Evolutionary conservation across 2,888 invertebrate genomes (phyloP), one percentile per base, ranked within the genome.

Genomic region (Panopea generosa): DNA sequence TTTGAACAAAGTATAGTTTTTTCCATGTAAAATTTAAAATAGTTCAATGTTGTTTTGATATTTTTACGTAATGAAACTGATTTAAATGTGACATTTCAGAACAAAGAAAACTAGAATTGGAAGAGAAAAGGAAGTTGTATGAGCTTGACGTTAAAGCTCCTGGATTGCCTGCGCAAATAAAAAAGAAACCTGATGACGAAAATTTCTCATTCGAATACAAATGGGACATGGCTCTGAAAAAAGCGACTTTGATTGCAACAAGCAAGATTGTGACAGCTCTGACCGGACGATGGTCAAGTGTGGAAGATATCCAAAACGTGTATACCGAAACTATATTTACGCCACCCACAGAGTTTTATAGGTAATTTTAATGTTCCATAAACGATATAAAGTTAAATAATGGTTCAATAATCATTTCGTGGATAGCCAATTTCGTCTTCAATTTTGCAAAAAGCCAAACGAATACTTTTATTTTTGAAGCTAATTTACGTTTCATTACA

Each of bases 101-200:
- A 18, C 88, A 90, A 56, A 77, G 93, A 26, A 67, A 82, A 18
- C 75, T 76, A 7, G 93, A 93, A 62, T 80, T 93, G 24, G 86
- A 86, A 27, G 87, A 90, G 52, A 91, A 90, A 76, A 77, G 87
- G 38, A 20, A 52, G 20, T 18, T 68, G 2, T 84, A 84, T 59
- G 50, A 79, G 33, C 55, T 79, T 0, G 52, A 60, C 2, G 56
- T 55, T 1, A 81, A 77, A n/a, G 56, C 53, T 1, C 61, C 71
- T 2, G 78, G 78, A 0, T 29, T 73, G 2, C 81, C 74, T 0
- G 67, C 73, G 2, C 81, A 83, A 72, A 69, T 78, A 9, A 68
- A 60, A 33, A 24, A 14, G 1, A 27, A 68, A 6, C 71, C 74
- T n/a, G 14, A 43, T 14, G 73, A 77, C 52, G 77, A 77, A 43